Evolutionary conservation across 2,888 invertebrate genomes (phyloP).

Genomic region (Lutraria lutraria): DNA sequence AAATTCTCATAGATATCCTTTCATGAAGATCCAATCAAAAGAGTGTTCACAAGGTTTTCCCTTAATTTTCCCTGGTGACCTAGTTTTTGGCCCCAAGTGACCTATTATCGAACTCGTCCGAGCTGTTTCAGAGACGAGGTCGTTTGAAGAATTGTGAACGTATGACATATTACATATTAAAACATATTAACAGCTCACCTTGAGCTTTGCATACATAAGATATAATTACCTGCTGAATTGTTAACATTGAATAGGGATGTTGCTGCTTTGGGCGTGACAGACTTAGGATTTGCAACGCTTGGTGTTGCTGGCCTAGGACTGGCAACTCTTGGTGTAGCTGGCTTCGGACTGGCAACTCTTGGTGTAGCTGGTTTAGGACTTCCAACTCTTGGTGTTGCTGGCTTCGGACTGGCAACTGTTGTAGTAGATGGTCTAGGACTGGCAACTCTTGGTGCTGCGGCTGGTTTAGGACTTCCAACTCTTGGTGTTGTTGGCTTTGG

Average conservation of each 20-base stretch:
- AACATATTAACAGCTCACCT: too few relatives aligned
- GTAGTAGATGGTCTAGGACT: slow-evolving; percentile 33
- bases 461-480: slow-evolving; percentile 33
- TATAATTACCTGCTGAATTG: slow-evolving; percentile 38
- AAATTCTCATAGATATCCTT: too few relatives aligned
- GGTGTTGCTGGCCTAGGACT: slow-evolving; percentile 40
- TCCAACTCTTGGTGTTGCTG: slow-evolving; percentile 24
- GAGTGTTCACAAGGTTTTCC: too few relatives aligned
- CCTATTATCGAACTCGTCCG: too few relatives aligned
- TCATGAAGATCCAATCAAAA: too few relatives aligned
- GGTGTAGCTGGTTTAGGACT: slow-evolving; percentile 32
- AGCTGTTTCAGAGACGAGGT: too few relatives aligned
- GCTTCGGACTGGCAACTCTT: slow-evolving; percentile 40
- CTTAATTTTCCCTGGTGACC: too few relatives aligned
- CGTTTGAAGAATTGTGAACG: too few relatives aligned
- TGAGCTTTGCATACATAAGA: too few relatives aligned
- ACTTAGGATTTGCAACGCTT: slow-evolving; percentile 31
- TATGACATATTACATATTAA: too few relatives aligned
- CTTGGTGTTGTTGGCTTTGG: slow-evolving; percentile 55
- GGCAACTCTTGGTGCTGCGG: slow-evolving; percentile 47
- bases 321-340: slow-evolving; percentile 35
- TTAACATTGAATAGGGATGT: slow-evolving; percentile 19
- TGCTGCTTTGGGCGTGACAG: slow-evolving; percentile 31
- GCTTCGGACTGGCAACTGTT: slow-evolving; percentile 45
- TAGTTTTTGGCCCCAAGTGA: too few relatives aligned